Base-by-base conservation (phyloP, 2,113 vertebrate species). In the Labeo rohita region DNA sequence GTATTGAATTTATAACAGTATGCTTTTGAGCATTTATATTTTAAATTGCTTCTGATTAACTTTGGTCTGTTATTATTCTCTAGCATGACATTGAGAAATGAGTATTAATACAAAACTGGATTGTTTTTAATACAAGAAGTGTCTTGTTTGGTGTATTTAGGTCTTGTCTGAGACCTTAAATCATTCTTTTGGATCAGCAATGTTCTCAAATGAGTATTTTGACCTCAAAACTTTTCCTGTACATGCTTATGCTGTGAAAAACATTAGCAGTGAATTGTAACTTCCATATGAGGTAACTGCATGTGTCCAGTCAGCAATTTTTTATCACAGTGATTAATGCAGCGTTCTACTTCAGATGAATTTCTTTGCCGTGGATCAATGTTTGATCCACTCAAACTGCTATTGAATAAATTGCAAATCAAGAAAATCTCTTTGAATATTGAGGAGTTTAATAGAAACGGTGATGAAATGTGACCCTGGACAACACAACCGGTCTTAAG, bases 291-390 rank as follows among this genome's bases (percentile, higher is more conserved):
- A 80, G 56, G 28, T 59, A 75, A 70, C 75, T 50, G 49, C 16
- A 61, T 70, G 61, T 86, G 80, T 76, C n/a, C 81, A 63, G 43
- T 84, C 78, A 65, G 83, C 65, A 70, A 79, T 85, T 90, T 88
- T 82, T 78, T 78, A 87, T 90, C 85, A 21, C 8, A 8, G 47
- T 88, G 87, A 90, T 88, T 74, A 88, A 88, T 90, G 85, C 79
- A 45, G 11, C 10, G 15, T 72, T 89, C 23, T 21, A 52, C 70
- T 80, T 65, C 72, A 74, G 78, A 86, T 56, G 52, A 82, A 82
- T 12, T n/a, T 50, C 36, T 82, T 89, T 75, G 81, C 43, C 13
- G 52, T 79, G 63, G 89, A 85, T 86, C 74, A 79, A 86, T 76
- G 18, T 61, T 39, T 4, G 61, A 61, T 74, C 34, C 15, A 4